Evolutionary conservation across 2,888 invertebrate genomes (phyloP).

Genomic region (Dolichopus griseipennis): DNA sequence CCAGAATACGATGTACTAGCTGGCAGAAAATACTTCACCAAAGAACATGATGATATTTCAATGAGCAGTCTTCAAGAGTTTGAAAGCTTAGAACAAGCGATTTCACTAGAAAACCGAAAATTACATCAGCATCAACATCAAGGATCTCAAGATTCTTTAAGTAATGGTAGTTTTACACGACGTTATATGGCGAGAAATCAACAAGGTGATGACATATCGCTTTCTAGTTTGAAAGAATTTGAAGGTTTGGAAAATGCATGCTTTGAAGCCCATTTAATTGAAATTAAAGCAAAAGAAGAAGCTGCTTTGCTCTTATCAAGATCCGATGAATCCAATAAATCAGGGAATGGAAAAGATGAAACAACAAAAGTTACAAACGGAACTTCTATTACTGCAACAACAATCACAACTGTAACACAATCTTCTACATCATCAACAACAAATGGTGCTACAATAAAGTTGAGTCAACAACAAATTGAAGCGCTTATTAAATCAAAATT

Average conservation of each 20-base stretch:
- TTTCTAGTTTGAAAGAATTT: slow-evolving; percentile 84
- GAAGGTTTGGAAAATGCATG: slow-evolving; percentile 86
- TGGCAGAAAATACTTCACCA: slow-evolving; percentile 71
- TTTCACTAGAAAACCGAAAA: slow-evolving; percentile 68
- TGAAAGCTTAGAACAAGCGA: slow-evolving; percentile 79
- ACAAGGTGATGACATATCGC: slow-evolving; percentile 76
- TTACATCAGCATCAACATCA: slow-evolving; percentile 46
- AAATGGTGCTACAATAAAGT: slow-evolving; percentile 18
- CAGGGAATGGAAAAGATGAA: slow-evolving; percentile 31
- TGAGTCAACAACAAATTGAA: slow-evolving; percentile 31
- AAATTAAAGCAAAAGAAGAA: slow-evolving; percentile 75
- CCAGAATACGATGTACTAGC: slow-evolving; percentile 84
- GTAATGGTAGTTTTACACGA: slow-evolving; percentile 71
- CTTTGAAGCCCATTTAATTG: slow-evolving; percentile 71
- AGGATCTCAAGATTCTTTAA: slow-evolving; percentile 77
- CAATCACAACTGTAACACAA: slow-evolving; percentile 26
- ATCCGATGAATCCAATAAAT: slow-evolving; percentile 43
- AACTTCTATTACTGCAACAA: slow-evolving; percentile 30
- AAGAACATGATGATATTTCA: slow-evolving; percentile 85
- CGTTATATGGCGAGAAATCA: slow-evolving; percentile 61
- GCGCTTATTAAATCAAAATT: slow-evolving; percentile 41
- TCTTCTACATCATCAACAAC: slow-evolving; percentile 20
- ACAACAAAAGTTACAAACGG: slow-evolving; percentile 27
- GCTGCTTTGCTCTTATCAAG: slow-evolving; percentile 61
- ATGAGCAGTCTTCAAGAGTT: slow-evolving; percentile 91